Evolutionary conservation across 2,888 invertebrate genomes (phyloP), one percentile per base, ranked within the genome.

Genomic region (Choreutis nemorana): DNA sequence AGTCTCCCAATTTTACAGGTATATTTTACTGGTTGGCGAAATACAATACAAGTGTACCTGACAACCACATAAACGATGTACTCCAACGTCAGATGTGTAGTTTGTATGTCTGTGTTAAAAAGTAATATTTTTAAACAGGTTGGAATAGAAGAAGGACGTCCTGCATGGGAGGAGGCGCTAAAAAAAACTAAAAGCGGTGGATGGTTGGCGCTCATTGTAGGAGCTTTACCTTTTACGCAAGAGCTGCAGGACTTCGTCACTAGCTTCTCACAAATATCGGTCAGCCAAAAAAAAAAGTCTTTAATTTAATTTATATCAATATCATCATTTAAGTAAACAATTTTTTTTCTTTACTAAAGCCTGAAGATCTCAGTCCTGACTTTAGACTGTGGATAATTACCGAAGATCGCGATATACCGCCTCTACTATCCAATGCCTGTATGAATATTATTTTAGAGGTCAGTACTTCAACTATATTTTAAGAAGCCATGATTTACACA

Each of bases 301-400:
- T n/a, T n/a, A n/a, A n/a, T n/a, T n/a, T n/a, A 15, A 12, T 14
- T 14, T 23, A 7, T 3, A 13, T n/a, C 9, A 26, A 24, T 26
- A 21, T 25, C 13, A 14, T 26, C 16, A 4, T 23, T 10, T 23
- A 4, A 24, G 12, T 13, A 30, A 24, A 12, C 20, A 12, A 21
- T 27, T 3, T 10, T 14, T 13, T 27, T 15, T 28, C n/a, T 25
- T 28, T 26, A 30, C 52, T 53, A 14, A 42, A 73, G 71, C 38
- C 34, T 4, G 61, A 54, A 22, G 56, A 63, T 16, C 58, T 54
- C 21, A 51, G 48, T 30, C 57, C 68, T 15, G 70, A 71, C 2
- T 71, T 72, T 33, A 77, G 83, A 14, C 67, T 97, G 20, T 96
- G 95, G 95, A 73, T 97, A 34, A 87, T 94, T 4, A 87, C 92